Base-by-base conservation (phyloP, 2,797 vertebrate species). In the Mormyrus hasselquistii region DNA sequence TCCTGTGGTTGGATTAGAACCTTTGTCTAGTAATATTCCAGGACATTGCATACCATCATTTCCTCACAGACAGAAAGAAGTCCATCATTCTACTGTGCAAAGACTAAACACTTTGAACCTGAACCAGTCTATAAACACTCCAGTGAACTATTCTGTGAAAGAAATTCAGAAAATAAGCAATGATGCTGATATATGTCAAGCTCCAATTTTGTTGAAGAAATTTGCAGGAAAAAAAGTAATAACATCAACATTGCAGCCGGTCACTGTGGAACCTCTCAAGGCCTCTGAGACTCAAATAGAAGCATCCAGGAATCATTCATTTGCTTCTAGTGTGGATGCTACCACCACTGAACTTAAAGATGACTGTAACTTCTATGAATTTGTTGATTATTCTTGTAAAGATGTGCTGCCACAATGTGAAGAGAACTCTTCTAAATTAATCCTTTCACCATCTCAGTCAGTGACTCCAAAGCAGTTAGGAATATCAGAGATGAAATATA, bases 131-230 rank as follows among this genome's bases (percentile, higher is more conserved):
- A 38, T 65, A 57, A 90, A 57, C 19, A 65, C 87, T 25, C 9
- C 87, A 84, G 55, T 57, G 90, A 94, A 89, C 88, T 89, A 91
- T 0, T 91, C 96, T 88, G 93, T 94, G 87, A 96, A 95, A 93
- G 92, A 90, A n/a, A 91, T 93, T 82, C 47, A 91, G 76, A 93
- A 94, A 88, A 92, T 95, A 69, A 93, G 94, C 91, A 91, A 94
- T 93, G 91, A 89, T 3, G 52, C 95, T 82, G 94, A 96, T 91
- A 94, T 92, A 22, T 95, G 92, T 86, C 90, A 88, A 88, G 38
- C 69, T 22, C 87, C 92, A 89, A 22, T 38, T 10, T 69, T 29
- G 55, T 14, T 50, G 41, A 88, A 2, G 87, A 88, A 83, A 87
- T 52, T 52, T 69, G 14, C 59, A 6, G 25, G 85, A 59, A 88